Evolutionary conservation across 2,888 invertebrate genomes (phyloP), one percentile per base, ranked within the genome.

Genomic region (Callyntrura guangdongensis): DNA sequence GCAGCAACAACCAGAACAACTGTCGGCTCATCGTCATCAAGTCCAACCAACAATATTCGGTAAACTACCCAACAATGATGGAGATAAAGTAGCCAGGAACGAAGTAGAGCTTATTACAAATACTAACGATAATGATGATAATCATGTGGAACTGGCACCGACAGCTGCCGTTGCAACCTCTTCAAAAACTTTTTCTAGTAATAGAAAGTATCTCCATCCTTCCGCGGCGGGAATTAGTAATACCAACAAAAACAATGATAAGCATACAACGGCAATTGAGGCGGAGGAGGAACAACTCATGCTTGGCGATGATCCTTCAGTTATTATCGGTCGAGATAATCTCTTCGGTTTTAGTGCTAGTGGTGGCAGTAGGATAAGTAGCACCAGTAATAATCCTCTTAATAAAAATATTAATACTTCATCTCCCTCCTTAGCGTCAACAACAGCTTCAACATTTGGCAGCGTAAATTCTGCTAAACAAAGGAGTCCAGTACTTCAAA

Each of bases 401-500:
- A 79, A 81, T 53, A 81, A 79, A 81, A 87, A 79, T 67, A 36
- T 14, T 56, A 53, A 22, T 27, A 53, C 27, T 25, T 61, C 86
- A 22, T 87, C 81, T 17, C 77, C 47, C 17, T 86, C 25, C 67
- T 27, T 69, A 14, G 74, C 77, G n/a, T 72, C 83, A 6, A 83
- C 82, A 47, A 83, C 89, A 61, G 82, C 83, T 8, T 14, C 83
- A 61, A 83, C 83, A 53, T 88, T 84, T 69, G 9, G 83, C 67
- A 61, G 20, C 59, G 36, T 36, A 36, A 36, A 56, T 14, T 14
- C 6, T 9, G 69, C 49, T n/a, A 84, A 88, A 67, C 92, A 89
- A 86, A 74, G 83, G 27, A 87, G 59, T 59, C 86, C 91, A n/a
- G n/a, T n/a, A 56, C 91, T 92, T 85, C 93, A 93, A 89, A 93